Evolutionary conservation across 2,888 invertebrate species (phyloP).

Genomic region (Netelia fuscicornis): DNA sequence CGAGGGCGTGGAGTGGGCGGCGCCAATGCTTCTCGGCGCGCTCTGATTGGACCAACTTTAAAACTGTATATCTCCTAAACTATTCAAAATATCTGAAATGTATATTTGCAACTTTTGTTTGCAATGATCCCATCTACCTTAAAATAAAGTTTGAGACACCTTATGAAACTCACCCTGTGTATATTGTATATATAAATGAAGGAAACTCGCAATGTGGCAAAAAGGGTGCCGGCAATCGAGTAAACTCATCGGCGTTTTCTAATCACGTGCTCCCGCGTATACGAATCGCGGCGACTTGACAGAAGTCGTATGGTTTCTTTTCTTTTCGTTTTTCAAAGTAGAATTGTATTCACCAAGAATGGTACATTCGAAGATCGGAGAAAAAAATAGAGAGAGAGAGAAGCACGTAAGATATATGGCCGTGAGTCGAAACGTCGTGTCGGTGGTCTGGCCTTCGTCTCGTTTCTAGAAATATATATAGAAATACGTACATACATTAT

Average conservation of each 20-base stretch:
- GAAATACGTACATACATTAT: background rate
- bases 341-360: background rate
- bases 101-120: no score
- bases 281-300: background rate
- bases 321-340: background rate
- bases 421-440: slow-evolving; percentile 27
- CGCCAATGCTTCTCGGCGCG: no score
- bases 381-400: slow-evolving; percentile 43
- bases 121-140: no score
- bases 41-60: no score
- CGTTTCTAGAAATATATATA: slow-evolving; percentile 35
- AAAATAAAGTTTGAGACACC: no score
- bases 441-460: slow-evolving; percentile 48
- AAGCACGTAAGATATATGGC: slow-evolving; percentile 37
- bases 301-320: background rate
- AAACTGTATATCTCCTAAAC: no score
- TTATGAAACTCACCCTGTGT: no score
- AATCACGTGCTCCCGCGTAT: background rate
- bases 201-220: background rate
- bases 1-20: no score
- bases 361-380: background rate
- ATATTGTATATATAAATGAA: no score
- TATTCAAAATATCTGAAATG: no score
- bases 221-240: background rate
- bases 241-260: background rate